Evolutionary conservation across 2,888 invertebrate species (phyloP).

Genomic region (Mallateleia sp.): DNA sequence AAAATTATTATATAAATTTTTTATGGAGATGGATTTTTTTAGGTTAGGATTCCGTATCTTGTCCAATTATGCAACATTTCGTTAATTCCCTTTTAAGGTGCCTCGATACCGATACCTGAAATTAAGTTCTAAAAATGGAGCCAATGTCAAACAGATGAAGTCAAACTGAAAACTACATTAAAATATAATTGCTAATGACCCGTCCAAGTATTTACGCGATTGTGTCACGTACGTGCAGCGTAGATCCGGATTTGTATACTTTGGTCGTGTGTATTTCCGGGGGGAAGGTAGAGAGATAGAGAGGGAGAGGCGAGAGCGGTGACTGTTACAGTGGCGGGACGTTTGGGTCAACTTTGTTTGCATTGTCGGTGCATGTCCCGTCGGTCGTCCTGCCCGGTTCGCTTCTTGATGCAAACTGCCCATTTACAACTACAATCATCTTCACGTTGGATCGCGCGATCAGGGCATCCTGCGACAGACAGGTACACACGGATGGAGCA

Average conservation of each 20-base stretch:
- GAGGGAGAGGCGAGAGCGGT: constrained; percentile 58
- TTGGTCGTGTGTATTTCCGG: constrained; percentile 81
- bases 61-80: too few species aligned
- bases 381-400: constrained; percentile 74
- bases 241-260: constrained; percentile 85
- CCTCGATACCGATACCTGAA: too few species aligned
- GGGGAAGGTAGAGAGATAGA: constrained; percentile 37
- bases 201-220: constrained; percentile 45
- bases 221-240: constrained; percentile 43
- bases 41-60: too few species aligned
- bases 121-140: not conserved
- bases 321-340: constrained; percentile 81
- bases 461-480: constrained; percentile 58
- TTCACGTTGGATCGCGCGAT: constrained; percentile 86
- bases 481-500: constrained; percentile 28
- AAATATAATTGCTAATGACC: constrained; percentile 36
- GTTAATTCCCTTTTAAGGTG: too few species aligned
- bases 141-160: too few species aligned
- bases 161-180: too few species aligned
- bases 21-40: too few species aligned
- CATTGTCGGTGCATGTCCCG: constrained; percentile 87
- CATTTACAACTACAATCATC: constrained; percentile 89
- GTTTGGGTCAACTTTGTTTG: constrained; percentile 89
- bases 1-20: too few species aligned
- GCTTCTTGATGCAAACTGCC: constrained; percentile 89